Percentiles rank a stretch among this genome's conserved stretches.
Conservation (phyloP, 2,113 vertebrate species). For the Thunnus maccoyii region DNA sequence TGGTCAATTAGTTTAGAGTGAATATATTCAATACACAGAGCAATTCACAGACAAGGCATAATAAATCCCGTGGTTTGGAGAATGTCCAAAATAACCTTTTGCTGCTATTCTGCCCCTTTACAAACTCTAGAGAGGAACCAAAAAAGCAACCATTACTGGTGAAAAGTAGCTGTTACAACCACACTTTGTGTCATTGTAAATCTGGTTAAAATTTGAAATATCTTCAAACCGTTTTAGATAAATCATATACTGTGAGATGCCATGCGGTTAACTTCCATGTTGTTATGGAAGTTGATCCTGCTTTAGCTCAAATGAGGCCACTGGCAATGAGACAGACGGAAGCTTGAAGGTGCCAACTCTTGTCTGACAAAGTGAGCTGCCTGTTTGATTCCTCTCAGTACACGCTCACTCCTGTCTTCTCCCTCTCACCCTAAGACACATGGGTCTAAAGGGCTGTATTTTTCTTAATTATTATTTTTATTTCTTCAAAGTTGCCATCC, state of each 20-base stretch:
- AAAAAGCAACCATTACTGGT: slow-evolving; percentile 25
- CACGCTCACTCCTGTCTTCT: slow-evolving; percentile 43
- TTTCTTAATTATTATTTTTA: slow-evolving; percentile 74
- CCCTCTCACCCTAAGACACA: slow-evolving; percentile 41
- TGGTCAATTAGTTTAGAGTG: slow-evolving; percentile 88
- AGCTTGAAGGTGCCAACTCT: slow-evolving; percentile 65
- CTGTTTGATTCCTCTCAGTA: slow-evolving; percentile 40
- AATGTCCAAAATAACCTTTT: slow-evolving; percentile 77
- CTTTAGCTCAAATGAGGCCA: slow-evolving; percentile 52
- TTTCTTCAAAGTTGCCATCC: slow-evolving; percentile 67
- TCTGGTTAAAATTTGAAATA: neutral
- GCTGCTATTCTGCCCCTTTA: slow-evolving; percentile 61
- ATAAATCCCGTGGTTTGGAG: slow-evolving; percentile 83
- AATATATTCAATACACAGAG: slow-evolving; percentile 86
- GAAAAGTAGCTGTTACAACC: slow-evolving; percentile 36
- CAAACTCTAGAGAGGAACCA: slow-evolving; percentile 48
- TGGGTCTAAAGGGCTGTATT: slow-evolving; percentile 38
- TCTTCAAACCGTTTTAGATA: neutral
- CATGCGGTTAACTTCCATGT: slow-evolving; percentile 39
- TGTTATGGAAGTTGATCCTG: slow-evolving; percentile 62
- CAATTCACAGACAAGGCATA: slow-evolving; percentile 83
- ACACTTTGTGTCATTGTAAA: slow-evolving; percentile 24
- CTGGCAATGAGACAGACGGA: slow-evolving; percentile 49
- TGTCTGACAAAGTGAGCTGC: slow-evolving; percentile 62
- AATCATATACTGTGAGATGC: slow-evolving; percentile 49